Percentiles rank a stretch among this genome's conserved stretches.
phyloP scores from a whole-genome alignment of 2,888 invertebrate genomes.

The Ichneumoninae sp. region DNA sequence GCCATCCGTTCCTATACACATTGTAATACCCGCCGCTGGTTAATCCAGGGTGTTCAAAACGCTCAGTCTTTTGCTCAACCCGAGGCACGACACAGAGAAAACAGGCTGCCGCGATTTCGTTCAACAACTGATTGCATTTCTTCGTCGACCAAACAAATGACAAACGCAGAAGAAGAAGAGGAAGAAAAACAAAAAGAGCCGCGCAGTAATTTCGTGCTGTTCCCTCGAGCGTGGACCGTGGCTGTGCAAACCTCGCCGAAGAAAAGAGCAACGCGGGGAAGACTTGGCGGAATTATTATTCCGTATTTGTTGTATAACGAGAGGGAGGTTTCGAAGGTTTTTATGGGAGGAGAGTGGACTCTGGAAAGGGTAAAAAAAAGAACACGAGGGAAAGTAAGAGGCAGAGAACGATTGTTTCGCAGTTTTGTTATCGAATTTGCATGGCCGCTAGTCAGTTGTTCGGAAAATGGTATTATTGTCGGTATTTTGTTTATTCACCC shows the following conservation, averaged over 20 bases:
- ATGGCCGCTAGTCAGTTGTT: conserved; percentile 73
- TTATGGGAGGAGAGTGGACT: conserved; percentile 28
- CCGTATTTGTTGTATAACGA: conserved; percentile 52
- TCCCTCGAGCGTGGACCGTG: conserved; percentile 32
- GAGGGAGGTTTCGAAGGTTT: conserved; percentile 53
- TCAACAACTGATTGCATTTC: conserved; percentile 76
- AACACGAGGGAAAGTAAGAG: conserved; percentile 36
- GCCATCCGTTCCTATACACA: conserved; percentile 31
- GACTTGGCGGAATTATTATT: conserved; percentile 70
- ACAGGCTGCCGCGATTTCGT: conserved; percentile 71
- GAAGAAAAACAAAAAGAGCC: conserved; percentile 13
- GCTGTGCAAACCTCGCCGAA: conserved; percentile 19
- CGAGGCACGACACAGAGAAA: neutral
- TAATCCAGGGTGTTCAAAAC: conserved; percentile 9
- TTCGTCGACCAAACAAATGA: conserved; percentile 79
- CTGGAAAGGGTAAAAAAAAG: conserved; percentile 18
- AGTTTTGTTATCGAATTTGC: conserved; percentile 77
- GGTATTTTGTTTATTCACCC: conserved; percentile 71
- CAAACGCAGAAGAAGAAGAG: conserved; percentile 69
- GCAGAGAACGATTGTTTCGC: conserved; percentile 66
- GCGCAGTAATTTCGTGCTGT: conserved; percentile 63
- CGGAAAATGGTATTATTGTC: conserved; percentile 70
- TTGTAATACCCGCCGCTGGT: neutral
- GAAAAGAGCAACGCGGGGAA: conserved; percentile 71
- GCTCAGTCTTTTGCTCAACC: neutral